These are phyloP conservation scores for Diceros bicornis DNA, from an alignment of 2,797 vertebrate species.

Conservation along the genomic window DNA sequence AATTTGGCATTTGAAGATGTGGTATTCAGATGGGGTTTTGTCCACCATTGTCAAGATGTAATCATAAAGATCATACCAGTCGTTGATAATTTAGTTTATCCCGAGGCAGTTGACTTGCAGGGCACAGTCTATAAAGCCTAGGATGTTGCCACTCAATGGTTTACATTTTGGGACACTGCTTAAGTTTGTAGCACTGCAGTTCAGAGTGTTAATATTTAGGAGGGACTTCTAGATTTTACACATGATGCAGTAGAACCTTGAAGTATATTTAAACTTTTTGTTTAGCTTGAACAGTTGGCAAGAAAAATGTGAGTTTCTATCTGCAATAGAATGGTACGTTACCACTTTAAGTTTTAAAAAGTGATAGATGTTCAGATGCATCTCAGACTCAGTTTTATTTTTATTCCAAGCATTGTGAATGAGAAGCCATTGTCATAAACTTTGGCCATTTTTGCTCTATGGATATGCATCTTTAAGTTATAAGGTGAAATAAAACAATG, in stretches of 20 bases:
- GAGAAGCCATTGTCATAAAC: constrained; percentile 74
- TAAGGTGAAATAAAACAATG: constrained; percentile 59
- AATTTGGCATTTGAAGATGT: constrained; percentile 76
- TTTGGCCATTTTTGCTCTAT: constrained; percentile 76
- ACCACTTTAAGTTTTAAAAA: constrained; percentile 70
- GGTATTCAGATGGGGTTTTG: constrained; percentile 84
- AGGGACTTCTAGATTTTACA: constrained; percentile 70
- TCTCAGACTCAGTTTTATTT: constrained; percentile 73
- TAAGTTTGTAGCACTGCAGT: constrained; percentile 87
- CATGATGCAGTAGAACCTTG: constrained; percentile 85
- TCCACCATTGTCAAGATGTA: constrained; percentile 84
- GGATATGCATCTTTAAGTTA: constrained; percentile 74
- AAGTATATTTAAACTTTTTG: constrained; percentile 80
- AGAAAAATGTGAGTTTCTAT: constrained; percentile 73
- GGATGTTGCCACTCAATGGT: constrained; percentile 85
- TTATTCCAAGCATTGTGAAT: constrained; percentile 72
- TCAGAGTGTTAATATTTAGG: constrained; percentile 84
- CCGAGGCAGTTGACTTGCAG: constrained; percentile 79
- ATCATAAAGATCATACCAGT: constrained; percentile 80
- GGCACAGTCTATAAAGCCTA: constrained; percentile 81
- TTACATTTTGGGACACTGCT: constrained; percentile 79
- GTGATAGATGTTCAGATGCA: constrained; percentile 64
- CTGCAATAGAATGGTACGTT: constrained; percentile 78
- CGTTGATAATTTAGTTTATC: constrained; percentile 81
- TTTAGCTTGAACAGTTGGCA: constrained; percentile 66